Conservation (phyloP, 2,113 vertebrate genomes). For the Silurus meridionalis region DNA sequence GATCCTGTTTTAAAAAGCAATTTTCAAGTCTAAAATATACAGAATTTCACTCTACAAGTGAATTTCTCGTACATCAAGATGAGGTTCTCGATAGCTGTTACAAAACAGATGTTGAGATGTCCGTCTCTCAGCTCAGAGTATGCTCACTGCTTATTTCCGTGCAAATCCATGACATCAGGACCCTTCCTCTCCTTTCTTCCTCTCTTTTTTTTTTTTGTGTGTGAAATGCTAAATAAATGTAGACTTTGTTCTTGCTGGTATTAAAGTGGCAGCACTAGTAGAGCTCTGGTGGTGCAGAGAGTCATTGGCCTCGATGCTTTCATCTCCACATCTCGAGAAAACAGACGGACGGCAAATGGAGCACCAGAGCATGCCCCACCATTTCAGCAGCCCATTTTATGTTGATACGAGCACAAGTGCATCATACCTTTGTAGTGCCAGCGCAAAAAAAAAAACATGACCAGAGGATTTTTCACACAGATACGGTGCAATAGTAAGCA, state of each 20-base stretch:
- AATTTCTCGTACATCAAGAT: not conserved
- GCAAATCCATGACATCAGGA: constrained; percentile 2
- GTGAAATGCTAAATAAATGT: constrained; percentile 55
- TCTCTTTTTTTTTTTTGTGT: not conserved
- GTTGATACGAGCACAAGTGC: constrained; percentile 23
- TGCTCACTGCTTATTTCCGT: constrained; percentile 21
- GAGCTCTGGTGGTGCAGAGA: constrained; percentile 45
- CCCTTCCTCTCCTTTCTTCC: not conserved
- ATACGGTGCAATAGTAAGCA: not conserved
- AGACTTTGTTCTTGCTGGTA: constrained; percentile 52
- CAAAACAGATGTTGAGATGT: constrained; percentile 30
- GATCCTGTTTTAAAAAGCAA: not conserved
- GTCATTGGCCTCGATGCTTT: constrained; percentile 55
- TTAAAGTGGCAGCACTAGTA: constrained; percentile 50
- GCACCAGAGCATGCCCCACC: constrained; percentile 27
- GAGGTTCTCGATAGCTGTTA: not conserved
- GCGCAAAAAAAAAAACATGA: constrained; percentile 16
- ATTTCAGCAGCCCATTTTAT: constrained; percentile 26
- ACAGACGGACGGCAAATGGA: constrained; percentile 51
- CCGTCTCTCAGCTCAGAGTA: constrained; percentile 10
- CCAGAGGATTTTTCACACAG: not conserved
- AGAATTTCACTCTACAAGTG: not conserved
- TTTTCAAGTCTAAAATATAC: too few species aligned
- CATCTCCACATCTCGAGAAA: constrained; percentile 59
- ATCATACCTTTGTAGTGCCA: constrained; percentile 20